Conservation (phyloP, 2,113 vertebrate genomes). For the Amphiprion percula region DNA sequence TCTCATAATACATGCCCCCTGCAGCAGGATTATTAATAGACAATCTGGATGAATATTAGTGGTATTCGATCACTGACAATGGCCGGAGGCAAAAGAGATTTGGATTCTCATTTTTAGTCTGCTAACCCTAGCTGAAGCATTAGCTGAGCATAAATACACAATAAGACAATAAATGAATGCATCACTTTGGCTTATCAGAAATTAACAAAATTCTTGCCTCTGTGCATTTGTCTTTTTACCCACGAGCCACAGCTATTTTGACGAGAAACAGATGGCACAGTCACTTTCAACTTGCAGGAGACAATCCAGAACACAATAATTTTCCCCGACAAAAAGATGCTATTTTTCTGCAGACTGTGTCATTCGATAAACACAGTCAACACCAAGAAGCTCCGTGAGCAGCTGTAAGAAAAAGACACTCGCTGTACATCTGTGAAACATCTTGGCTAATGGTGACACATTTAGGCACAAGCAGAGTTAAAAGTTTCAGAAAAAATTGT, state of each 20-base stretch:
- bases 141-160: conserved; percentile 27
- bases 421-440: conserved; percentile 11
- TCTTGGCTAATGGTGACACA: background rate
- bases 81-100: conserved; percentile 33
- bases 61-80: conserved; percentile 51
- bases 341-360: background rate
- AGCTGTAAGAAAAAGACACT: conserved; percentile 10
- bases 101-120: conserved; percentile 31
- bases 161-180: background rate
- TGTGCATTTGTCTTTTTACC: background rate
- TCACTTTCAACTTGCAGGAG: conserved; percentile 10
- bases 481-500: background rate
- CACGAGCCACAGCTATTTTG: conserved; percentile 12
- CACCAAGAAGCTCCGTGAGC: background rate
- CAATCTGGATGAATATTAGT: conserved; percentile 56
- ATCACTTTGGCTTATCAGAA: conserved; percentile 24
- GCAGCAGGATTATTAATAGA: conserved; percentile 64
- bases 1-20: conserved; percentile 49
- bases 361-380: conserved; percentile 7
- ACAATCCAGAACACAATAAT: conserved; percentile 11
- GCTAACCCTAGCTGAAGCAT: conserved; percentile 32
- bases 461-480: background rate
- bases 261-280: conserved; percentile 19
- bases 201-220: background rate
- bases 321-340: background rate